Evolutionary conservation across 2,797 vertebrate genomes (phyloP).

Genomic region (Pangasius mekongensis): DNA sequence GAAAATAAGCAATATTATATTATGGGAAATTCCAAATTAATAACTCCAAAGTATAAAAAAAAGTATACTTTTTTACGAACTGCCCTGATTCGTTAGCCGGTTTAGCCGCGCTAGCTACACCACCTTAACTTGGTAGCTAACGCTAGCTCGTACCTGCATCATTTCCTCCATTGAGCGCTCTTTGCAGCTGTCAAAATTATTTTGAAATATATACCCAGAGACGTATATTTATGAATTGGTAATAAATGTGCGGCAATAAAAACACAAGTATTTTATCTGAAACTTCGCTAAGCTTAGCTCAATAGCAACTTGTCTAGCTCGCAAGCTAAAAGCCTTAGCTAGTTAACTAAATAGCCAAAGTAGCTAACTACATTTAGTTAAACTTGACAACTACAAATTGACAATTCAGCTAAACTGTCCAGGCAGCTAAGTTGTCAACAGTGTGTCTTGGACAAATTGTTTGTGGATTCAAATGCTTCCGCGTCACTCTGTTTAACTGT

Average conservation of each 20-base stretch:
- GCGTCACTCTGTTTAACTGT: background rate
- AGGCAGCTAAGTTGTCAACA: too few relatives aligned
- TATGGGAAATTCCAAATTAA: background rate
- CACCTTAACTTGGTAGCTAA: background rate
- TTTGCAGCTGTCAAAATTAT: background rate
- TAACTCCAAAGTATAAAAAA: background rate
- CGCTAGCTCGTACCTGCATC: background rate
- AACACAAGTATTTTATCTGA: background rate
- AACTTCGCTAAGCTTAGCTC: background rate
- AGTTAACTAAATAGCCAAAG: background rate
- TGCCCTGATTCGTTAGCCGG: background rate
- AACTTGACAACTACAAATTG: background rate
- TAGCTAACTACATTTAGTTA: background rate
- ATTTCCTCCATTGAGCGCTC: background rate
- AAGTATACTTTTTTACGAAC: background rate
- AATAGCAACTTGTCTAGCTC: background rate
- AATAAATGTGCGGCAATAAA: background rate
- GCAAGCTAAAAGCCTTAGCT: constrained; percentile 2
- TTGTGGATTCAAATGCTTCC: background rate
- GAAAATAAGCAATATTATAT: background rate
- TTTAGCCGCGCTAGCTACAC: constrained; percentile 14
- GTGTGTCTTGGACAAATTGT: background rate
- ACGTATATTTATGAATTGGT: background rate
- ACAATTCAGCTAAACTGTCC: background rate
- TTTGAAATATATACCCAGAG: too few relatives aligned